phyloP scores from a whole-genome alignment of 2,888 invertebrate species.

The Drosophila basisetae region DNA sequence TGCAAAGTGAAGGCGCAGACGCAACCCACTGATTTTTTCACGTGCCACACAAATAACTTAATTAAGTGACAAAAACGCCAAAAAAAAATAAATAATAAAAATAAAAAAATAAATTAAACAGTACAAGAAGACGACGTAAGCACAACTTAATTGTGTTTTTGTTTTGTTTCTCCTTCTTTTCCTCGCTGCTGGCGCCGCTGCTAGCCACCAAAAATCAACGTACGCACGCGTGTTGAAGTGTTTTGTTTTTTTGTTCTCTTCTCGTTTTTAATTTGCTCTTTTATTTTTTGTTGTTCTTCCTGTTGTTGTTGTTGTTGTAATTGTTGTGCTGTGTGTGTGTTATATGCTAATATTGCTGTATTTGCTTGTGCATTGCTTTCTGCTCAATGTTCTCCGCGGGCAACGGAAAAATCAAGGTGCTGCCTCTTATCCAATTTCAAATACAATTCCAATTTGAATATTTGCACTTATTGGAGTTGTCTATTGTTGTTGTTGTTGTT shows the following conservation, averaged over 20 bases:
- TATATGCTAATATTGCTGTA: conserved; percentile 30
- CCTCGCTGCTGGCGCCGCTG: conserved; percentile 16
- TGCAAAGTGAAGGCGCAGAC: conserved; percentile 62
- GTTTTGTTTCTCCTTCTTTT: conserved; percentile 10
- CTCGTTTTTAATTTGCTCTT: not conserved
- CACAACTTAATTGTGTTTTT: conserved; percentile 26
- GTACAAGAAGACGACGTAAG: conserved; percentile 6
- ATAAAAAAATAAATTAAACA: conserved; percentile 16
- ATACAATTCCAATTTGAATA: conserved; percentile 8
- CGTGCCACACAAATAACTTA: conserved; percentile 50
- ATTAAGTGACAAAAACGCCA: conserved; percentile 17
- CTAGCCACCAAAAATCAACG: conserved; percentile 28
- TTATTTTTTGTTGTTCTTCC: conserved; percentile 6
- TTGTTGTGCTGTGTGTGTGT: conserved; percentile 13
- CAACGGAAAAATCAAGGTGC: conserved; percentile 80
- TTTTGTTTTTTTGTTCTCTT: conserved; percentile 1
- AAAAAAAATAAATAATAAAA: not conserved
- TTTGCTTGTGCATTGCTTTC: conserved; percentile 11
- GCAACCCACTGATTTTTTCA: conserved; percentile 46
- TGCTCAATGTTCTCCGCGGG: conserved; percentile 76
- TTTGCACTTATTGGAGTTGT: conserved; percentile 14
- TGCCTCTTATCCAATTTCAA: not conserved
- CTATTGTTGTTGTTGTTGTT: conserved; percentile 24
- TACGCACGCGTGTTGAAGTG: conserved; percentile 63
- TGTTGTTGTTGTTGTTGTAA: conserved; percentile 2